Evolutionary conservation across 1,140 invertebrate genomes (phyloP), one percentile per base, ranked within the genome.

Genomic region (Lucilia sericata): DNA sequence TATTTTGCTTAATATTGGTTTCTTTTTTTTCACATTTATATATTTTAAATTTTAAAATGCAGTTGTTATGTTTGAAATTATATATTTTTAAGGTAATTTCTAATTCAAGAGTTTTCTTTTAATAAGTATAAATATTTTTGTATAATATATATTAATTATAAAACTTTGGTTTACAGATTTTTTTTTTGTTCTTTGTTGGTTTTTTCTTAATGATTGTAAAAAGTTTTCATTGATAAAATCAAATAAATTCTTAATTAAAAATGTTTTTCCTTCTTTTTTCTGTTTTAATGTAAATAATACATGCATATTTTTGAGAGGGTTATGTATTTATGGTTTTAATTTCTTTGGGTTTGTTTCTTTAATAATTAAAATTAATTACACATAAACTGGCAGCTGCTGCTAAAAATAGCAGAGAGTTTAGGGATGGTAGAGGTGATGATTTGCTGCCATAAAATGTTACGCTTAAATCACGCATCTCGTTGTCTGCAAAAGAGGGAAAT

Each of bases 381-480:
- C 60, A 70, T 70, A 70, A 70, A 55, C 12, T 7, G 5, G 19
- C 19, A 70, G 60, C 60, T 19, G 19, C 17, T 70, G 19, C 17
- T 4, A 70, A 9, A 4, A 70, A 10, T 19, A 70, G 19, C 10
- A 70, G 19, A 70, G 17, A 9, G 7, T 17, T 21, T 21, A 19
- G 5, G 7, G 19, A 25, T 17, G 25, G 13, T 12, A 10, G 81
- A 19, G 88, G 89, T 13, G 87, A 85, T 21, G 90, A 86, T 42
- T 88, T 86, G 82, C 87, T 88, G 83, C 90, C 89, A 84, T 91
- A 91, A 85, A 89, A 91, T n/a, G 90, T 91, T 19, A 91, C 91
- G 76, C 88, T 90, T 85, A 91, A 87, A 83, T 88, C 89, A 25
- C 88, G 87, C 89, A 89, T 90, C 86, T 91, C 88, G 86, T 88